phyloP scores from a whole-genome alignment of 2,797 vertebrate species.

The Helostoma temminkii region DNA sequence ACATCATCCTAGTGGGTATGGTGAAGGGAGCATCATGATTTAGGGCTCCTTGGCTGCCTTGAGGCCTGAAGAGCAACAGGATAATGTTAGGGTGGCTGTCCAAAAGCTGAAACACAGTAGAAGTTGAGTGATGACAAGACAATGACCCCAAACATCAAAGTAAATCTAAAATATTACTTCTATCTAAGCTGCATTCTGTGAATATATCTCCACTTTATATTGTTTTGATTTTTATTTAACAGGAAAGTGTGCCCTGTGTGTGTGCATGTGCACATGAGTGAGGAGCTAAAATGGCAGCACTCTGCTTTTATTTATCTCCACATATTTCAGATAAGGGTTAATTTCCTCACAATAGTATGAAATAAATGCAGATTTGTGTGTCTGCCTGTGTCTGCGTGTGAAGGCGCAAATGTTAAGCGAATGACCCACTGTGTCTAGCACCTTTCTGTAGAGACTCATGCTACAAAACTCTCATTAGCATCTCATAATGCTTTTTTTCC shows the following conservation, averaged over 20 bases:
- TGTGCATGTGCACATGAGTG: constrained; percentile 18
- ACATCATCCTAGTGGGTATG: too few relatives aligned
- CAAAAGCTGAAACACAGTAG: too few relatives aligned
- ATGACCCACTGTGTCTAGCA: constrained; percentile 53
- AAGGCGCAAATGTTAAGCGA: constrained; percentile 40
- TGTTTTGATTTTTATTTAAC: constrained; percentile 46
- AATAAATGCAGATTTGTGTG: constrained; percentile 68
- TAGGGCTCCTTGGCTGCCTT: too few relatives aligned
- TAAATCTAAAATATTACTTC: too few relatives aligned
- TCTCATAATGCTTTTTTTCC: constrained; percentile 32
- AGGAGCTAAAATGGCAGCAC: constrained; percentile 61
- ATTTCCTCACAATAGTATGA: constrained; percentile 68
- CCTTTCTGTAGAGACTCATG: constrained; percentile 41
- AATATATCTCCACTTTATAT: constrained; percentile 42
- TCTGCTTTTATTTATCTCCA: constrained; percentile 78
- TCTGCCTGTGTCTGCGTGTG: too few relatives aligned
- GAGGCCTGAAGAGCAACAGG: too few relatives aligned
- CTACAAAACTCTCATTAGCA: constrained; percentile 59
- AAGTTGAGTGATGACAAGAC: too few relatives aligned
- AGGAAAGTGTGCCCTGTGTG: constrained; percentile 15
- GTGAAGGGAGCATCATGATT: too few relatives aligned
- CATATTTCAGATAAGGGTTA: constrained; percentile 78
- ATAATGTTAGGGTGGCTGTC: too few relatives aligned
- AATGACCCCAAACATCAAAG: too few relatives aligned
- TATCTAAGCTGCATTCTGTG: constrained; percentile 17